phyloP scores from a whole-genome alignment of 1,140 invertebrate species.

The Probaryconus sp. region DNA sequence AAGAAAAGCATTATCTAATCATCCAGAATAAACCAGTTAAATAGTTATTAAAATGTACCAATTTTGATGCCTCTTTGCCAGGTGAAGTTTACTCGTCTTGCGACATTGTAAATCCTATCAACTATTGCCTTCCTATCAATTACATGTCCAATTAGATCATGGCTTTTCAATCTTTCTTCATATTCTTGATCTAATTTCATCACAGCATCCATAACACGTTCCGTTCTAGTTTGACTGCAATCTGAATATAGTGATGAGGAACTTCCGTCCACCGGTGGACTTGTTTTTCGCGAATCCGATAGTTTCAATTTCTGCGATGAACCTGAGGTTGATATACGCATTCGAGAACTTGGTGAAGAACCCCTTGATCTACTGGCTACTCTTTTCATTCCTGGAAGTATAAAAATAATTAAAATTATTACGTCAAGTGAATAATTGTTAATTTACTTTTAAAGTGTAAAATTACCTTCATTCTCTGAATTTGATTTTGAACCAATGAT shows the following conservation, averaged over 20 bases:
- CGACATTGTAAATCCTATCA: conserved; percentile 81
- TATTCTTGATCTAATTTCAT: conserved; percentile 82
- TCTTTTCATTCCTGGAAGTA: not conserved
- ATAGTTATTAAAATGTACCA: conserved; percentile 82
- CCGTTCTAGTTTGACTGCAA: conserved; percentile 44
- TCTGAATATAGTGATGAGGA: conserved; percentile 28
- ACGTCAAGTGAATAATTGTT: not conserved
- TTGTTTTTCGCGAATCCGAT: conserved; percentile 6
- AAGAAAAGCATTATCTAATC: no score
- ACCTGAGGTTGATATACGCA: conserved; percentile 7
- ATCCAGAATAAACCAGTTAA: no score
- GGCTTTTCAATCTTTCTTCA: conserved; percentile 81
- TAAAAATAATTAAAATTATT: not conserved
- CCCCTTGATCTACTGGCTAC: not conserved
- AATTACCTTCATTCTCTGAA: conserved; percentile 51
- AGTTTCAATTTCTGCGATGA: conserved; percentile 15
- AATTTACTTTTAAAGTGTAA: not conserved
- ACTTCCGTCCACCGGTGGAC: not conserved
- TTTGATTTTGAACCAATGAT: conserved; percentile 83
- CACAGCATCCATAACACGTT: conserved; percentile 76
- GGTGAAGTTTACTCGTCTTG: conserved; percentile 87
- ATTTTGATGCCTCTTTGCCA: conserved; percentile 96
- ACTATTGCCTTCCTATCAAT: conserved; percentile 74
- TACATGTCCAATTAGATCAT: conserved; percentile 86
- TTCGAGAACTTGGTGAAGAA: conserved; percentile 11